Conservation (phyloP, 2,113 vertebrate genomes). For the Artemisiospiza belli region DNA sequence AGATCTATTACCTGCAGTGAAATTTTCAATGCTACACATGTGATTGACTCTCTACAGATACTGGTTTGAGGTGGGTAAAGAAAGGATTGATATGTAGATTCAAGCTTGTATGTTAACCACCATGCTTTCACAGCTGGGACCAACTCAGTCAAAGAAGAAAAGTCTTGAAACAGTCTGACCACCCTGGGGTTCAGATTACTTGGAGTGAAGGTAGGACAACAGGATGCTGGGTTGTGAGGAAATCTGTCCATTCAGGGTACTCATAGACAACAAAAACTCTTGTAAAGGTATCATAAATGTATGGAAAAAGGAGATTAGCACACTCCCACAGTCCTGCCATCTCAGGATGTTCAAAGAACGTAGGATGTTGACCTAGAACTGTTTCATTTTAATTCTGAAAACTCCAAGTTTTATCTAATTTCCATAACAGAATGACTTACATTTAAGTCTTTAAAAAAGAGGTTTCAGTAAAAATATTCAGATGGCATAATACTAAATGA, state of each 20-base stretch:
- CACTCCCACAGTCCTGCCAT: background rate
- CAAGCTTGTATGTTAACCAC: background rate
- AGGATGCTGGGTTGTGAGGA: accelerated
- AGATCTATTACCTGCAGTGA: background rate
- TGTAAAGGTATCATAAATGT: background rate
- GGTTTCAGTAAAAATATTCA: background rate
- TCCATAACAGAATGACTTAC: background rate
- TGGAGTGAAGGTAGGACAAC: background rate
- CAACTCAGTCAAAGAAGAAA: background rate
- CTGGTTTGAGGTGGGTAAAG: background rate
- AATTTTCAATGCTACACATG: background rate
- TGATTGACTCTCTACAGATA: background rate
- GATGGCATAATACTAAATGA: background rate
- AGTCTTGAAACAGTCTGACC: background rate
- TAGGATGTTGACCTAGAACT: background rate
- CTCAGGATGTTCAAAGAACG: background rate
- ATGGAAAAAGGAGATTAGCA: background rate
- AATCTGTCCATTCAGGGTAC: background rate
- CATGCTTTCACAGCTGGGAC: background rate
- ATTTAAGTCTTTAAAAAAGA: background rate
- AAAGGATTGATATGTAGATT: background rate
- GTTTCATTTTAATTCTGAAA: background rate
- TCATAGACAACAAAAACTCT: background rate
- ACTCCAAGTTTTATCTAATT: background rate
- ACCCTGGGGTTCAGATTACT: background rate